Evolutionary conservation across 2,888 invertebrate genomes (phyloP).

Genomic region (Calameuta idolon): DNA sequence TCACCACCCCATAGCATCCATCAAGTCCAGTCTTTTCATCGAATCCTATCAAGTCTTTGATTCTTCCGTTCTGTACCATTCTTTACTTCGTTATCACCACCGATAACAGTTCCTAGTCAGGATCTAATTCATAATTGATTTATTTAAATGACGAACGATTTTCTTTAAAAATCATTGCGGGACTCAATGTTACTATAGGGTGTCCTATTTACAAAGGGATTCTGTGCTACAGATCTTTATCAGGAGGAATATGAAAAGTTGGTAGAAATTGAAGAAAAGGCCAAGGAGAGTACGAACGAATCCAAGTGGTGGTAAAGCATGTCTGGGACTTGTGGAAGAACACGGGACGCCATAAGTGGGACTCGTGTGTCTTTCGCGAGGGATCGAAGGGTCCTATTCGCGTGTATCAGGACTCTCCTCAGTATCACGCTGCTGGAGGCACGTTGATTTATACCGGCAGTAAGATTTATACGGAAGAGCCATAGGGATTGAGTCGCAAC

Average conservation of each 20-base stretch:
- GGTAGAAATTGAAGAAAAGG: too few relatives aligned
- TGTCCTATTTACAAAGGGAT: too few relatives aligned
- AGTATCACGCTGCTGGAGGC: conserved; percentile 64
- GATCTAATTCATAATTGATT: too few relatives aligned
- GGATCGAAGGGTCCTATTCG: conserved; percentile 57
- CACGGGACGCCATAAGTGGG: conserved; percentile 51
- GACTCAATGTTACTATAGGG: too few relatives aligned
- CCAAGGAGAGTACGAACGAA: too few relatives aligned
- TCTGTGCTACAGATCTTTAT: too few relatives aligned
- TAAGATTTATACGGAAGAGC: conserved; percentile 65
- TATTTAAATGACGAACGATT: too few relatives aligned
- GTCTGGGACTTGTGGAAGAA: conserved; percentile 25
- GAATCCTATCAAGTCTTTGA: conserved; percentile 31
- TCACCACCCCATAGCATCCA: conserved; percentile 33
- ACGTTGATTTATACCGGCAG: conserved; percentile 63
- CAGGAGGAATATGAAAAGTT: too few relatives aligned
- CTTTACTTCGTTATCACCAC: too few relatives aligned
- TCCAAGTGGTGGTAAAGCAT: not conserved
- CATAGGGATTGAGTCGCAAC: conserved; percentile 66
- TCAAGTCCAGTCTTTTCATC: conserved; percentile 35
- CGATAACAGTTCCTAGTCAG: too few relatives aligned
- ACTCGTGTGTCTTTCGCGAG: conserved; percentile 55
- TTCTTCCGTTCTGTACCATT: conserved; percentile 20
- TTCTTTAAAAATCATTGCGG: too few relatives aligned
- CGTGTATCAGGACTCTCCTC: conserved; percentile 54